Percentiles rank a stretch among this genome's conserved stretches.
phyloP scores from a whole-genome alignment of 2,113 vertebrate species.

The Poeciliopsis turrubarensis region DNA sequence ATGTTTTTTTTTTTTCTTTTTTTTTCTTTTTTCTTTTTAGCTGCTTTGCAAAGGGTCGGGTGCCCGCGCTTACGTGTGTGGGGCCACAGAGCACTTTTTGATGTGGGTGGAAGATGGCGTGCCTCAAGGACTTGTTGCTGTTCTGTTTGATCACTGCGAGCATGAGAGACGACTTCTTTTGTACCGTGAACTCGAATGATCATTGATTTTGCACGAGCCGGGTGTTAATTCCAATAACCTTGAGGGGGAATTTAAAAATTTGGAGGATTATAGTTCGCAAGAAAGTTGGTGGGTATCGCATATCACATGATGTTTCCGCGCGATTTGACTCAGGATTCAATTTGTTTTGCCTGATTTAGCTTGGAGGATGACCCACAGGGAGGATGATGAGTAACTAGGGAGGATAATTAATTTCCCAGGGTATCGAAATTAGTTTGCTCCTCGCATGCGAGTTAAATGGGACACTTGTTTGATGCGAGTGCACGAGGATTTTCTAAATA shows the following conservation, averaged over 20 bases:
- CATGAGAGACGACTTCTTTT: slow-evolving; percentile 42
- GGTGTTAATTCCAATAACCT: slow-evolving; percentile 43
- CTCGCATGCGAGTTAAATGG: not conserved
- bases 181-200: slow-evolving; percentile 52
- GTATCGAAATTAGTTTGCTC: not conserved
- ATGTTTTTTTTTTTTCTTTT: slow-evolving; percentile 41
- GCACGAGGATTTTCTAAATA: slow-evolving; percentile 22
- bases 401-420: slow-evolving; percentile 19
- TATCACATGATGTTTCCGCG: slow-evolving; percentile 1
- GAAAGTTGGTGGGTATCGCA: slow-evolving; percentile 10
- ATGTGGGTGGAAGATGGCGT: slow-evolving; percentile 46
- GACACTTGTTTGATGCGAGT: slow-evolving; percentile 5
- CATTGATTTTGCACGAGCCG: slow-evolving; percentile 56
- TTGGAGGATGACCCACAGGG: not conserved
- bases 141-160: slow-evolving; percentile 67
- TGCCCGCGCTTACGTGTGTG: slow-evolving; percentile 8
- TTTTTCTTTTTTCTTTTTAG: slow-evolving; percentile 29
- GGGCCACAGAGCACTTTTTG: slow-evolving; percentile 9
- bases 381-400: slow-evolving; percentile 8
- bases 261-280: slow-evolving; percentile 6
- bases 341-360: not conserved
- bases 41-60: slow-evolving; percentile 21
- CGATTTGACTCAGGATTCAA: slow-evolving; percentile 1
- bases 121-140: slow-evolving; percentile 53
- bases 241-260: slow-evolving; percentile 11